Evolutionary conservation across 2,797 vertebrate genomes (phyloP).

Genomic region (Clarias fuscus): DNA sequence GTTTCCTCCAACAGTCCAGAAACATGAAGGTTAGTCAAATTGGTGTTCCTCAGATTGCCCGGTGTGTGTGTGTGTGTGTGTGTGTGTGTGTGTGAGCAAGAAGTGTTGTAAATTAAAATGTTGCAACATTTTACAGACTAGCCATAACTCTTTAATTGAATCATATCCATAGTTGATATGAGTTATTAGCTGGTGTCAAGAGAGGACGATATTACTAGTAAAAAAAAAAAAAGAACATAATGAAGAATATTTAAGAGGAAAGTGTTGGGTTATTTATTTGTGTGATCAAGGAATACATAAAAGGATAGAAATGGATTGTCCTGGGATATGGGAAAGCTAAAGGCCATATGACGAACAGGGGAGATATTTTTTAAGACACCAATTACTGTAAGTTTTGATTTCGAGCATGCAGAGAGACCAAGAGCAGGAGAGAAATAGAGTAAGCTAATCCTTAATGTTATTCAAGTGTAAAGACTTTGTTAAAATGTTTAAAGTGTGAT

Average conservation of each 20-base stretch:
- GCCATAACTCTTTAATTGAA: neutral
- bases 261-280: neutral
- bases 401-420: constrained; percentile 1
- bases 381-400: constrained; percentile 17
- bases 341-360: neutral
- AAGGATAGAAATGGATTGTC: neutral
- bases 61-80: too few relatives aligned
- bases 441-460: constrained; percentile 71
- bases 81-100: too few relatives aligned
- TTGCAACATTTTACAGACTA: neutral
- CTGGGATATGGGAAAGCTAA: neutral
- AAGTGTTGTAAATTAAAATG: neutral
- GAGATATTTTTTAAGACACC: neutral
- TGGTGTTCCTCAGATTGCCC: too few relatives aligned
- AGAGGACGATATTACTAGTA: neutral
- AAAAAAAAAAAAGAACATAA: neutral
- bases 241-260: neutral
- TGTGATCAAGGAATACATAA: neutral
- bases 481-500: constrained; percentile 74
- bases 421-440: constrained; percentile 32
- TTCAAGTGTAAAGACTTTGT: constrained; percentile 76
- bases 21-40: too few relatives aligned
- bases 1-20: too few relatives aligned
- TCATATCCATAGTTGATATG: neutral
- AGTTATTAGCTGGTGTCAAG: neutral